phyloP scores from a whole-genome alignment of 2,113 vertebrate genomes.

The Strigops habroptila region DNA sequence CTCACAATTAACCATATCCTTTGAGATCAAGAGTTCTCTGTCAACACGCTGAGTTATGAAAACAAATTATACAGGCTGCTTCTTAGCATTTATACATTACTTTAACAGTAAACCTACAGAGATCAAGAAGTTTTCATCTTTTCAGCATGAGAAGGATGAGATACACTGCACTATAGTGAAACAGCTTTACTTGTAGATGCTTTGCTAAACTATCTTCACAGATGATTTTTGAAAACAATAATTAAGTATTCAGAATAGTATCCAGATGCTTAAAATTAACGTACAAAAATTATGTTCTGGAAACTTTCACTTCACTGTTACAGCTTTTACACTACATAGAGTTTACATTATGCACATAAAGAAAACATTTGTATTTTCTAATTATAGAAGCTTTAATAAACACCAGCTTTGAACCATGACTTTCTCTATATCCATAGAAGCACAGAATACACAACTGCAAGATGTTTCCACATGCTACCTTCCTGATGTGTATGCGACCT shows the following conservation, averaged over 20 bases:
- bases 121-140: background rate
- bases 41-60: background rate
- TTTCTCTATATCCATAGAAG: background rate
- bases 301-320: slow-evolving; percentile 5
- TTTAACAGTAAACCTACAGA: background rate
- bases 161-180: background rate
- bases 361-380: slow-evolving; percentile 28
- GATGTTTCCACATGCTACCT: background rate
- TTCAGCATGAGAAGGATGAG: background rate
- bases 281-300: background rate
- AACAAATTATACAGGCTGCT: background rate
- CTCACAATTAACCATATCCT: background rate
- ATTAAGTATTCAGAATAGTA: background rate
- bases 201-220: background rate
- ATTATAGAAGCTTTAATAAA: slow-evolving; percentile 14
- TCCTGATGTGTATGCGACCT: background rate
- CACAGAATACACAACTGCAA: background rate
- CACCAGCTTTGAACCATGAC: background rate
- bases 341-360: background rate
- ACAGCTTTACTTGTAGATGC: background rate
- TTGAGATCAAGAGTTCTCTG: background rate
- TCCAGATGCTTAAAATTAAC: background rate
- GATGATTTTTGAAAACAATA: background rate
- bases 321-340: background rate
- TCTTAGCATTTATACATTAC: background rate